A percentile compares a stretch with the other conserved stretches of the same genome.
phyloP scores from a whole-genome alignment of 2,888 invertebrate species.

The Drymonia ruficornis region DNA sequence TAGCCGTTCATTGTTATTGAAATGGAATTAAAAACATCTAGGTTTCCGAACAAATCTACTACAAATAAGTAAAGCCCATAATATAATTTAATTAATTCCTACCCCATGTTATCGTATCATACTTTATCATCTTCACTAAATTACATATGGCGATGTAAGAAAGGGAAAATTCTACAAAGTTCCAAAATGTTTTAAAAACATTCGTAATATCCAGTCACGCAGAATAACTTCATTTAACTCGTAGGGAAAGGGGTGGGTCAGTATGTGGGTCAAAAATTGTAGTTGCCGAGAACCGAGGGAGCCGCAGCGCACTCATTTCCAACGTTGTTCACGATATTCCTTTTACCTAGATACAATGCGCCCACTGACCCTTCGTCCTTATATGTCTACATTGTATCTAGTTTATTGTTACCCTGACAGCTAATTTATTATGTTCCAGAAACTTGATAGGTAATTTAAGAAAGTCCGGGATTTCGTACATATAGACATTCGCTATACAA shows the following conservation, averaged over 20 bases:
- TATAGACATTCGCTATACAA: not conserved
- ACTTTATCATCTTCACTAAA: too few species aligned
- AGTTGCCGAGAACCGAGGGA: slow-evolving; percentile 26
- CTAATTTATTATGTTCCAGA: slow-evolving; percentile 38
- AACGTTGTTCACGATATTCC: slow-evolving; percentile 50
- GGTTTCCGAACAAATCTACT: too few species aligned
- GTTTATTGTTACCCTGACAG: slow-evolving; percentile 45
- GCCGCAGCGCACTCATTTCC: slow-evolving; percentile 39
- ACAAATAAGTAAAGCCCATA: too few species aligned
- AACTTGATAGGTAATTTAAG: slow-evolving; percentile 23
- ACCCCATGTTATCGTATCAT: too few species aligned
- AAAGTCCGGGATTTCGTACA: not conserved
- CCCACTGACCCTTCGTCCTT: slow-evolving; percentile 35
- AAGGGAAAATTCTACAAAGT: slow-evolving; percentile 15
- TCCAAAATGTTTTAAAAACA: slow-evolving; percentile 29
- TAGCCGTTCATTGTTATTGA: too few species aligned
- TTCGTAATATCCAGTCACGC: slow-evolving; percentile 24
- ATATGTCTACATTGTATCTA: slow-evolving; percentile 39
- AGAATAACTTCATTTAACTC: slow-evolving; percentile 31
- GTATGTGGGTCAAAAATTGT: slow-evolving; percentile 52
- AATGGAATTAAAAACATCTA: too few species aligned
- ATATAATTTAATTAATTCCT: too few species aligned
- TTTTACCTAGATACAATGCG: slow-evolving; percentile 46
- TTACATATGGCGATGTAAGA: too few species aligned
- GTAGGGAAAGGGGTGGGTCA: slow-evolving; percentile 35